phyloP scores from a whole-genome alignment of 2,797 vertebrate species.

The Arnoldichthys spilopterus region DNA sequence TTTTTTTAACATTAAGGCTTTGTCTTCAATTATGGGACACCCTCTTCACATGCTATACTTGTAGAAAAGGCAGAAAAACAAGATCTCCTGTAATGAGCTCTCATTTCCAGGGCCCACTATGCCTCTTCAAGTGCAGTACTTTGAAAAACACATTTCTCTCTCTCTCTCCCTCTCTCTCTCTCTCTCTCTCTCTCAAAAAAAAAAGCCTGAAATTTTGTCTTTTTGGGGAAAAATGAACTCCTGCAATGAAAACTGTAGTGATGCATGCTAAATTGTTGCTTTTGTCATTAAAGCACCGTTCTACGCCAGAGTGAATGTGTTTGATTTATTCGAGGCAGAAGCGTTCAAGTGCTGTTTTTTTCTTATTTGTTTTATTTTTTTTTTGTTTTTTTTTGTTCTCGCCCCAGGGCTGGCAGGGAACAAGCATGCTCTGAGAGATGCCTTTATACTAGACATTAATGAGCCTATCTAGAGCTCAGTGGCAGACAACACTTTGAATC shows the following conservation, averaged over 20 bases:
- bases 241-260: background rate
- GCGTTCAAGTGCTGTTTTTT: background rate
- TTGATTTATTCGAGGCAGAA: conserved; percentile 1
- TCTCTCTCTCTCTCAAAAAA: no score
- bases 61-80: background rate
- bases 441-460: conserved; percentile 33
- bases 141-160: background rate
- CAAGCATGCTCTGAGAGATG: conserved; percentile 5
- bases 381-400: background rate
- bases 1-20: conserved; percentile 1
- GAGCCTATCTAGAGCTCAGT: conserved; percentile 13
- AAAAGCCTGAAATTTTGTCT: conserved; percentile 2
- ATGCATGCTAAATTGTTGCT: conserved; percentile 1
- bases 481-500: conserved; percentile 22
- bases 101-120: conserved; percentile 1
- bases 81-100: conserved; percentile 13
- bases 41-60: background rate
- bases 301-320: background rate
- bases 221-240: background rate
- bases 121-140: background rate
- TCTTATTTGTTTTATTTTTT: no score
- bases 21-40: background rate
- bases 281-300: conserved; percentile 3
- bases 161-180: no score
- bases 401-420: conserved; percentile 4